Evolutionary conservation across 2,113 vertebrate species (phyloP).

Genomic region (Pterocles burchelli): DNA sequence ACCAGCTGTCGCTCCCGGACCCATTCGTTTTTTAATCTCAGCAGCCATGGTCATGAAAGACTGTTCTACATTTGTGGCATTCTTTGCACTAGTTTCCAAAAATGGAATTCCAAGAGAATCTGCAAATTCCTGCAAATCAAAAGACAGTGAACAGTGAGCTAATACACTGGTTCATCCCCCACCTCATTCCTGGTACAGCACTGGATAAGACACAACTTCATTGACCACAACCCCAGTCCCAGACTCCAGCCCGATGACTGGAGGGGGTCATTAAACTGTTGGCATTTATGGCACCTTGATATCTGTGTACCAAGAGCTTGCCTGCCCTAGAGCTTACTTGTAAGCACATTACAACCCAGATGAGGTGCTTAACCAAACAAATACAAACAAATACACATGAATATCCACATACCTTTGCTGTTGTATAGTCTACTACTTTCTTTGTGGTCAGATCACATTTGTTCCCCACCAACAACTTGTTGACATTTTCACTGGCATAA

Average conservation of each 20-base stretch:
- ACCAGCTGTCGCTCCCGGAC: slow-evolving; percentile 90
- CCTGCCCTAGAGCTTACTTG: background rate
- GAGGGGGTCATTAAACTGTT: rapidly evolving
- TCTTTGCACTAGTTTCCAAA: slow-evolving; percentile 98
- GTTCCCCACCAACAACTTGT: slow-evolving; percentile 98
- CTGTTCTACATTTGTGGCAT: slow-evolving; percentile 97
- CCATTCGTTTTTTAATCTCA: slow-evolving; percentile 98
- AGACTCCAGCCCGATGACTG: rapidly evolving
- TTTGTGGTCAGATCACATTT: slow-evolving; percentile 97
- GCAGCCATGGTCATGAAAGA: slow-evolving; percentile 99
- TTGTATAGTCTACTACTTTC: slow-evolving; percentile 97
- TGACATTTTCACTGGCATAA: slow-evolving; percentile 98
- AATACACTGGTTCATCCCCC: rapidly evolving
- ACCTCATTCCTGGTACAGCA: background rate
- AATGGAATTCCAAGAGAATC: slow-evolving; percentile 96
- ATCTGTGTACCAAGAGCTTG: background rate
- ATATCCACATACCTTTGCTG: slow-evolving; percentile 84
- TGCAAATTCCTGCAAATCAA: slow-evolving; percentile 88
- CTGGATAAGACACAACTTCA: background rate
- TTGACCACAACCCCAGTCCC: background rate
- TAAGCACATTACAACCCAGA: rapidly evolving
- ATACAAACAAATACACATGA: rapidly evolving
- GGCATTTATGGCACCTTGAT: rapidly evolving
- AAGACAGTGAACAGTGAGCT: slow-evolving; percentile 15
- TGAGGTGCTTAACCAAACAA: background rate